Conservation (phyloP, 2,888 invertebrate species). For the Drosophila emarginata region DNA sequence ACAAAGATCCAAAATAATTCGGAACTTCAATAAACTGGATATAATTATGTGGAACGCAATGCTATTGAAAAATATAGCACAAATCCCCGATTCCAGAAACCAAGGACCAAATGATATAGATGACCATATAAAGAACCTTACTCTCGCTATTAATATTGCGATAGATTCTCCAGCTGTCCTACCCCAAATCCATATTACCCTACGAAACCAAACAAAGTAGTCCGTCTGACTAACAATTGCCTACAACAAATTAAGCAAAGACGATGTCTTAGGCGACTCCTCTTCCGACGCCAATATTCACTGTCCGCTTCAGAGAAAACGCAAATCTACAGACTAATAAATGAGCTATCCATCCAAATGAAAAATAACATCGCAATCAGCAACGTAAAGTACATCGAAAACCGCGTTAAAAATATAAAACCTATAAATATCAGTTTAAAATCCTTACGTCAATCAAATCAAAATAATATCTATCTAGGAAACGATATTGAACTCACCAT, state of each 20-base stretch:
- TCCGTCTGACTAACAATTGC: not conserved
- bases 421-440: not conserved
- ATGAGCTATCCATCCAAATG: not conserved
- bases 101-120: constrained; percentile 3
- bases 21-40: not conserved
- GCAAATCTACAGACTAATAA: not conserved
- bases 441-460: not conserved
- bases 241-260: not conserved
- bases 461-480: not conserved
- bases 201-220: not conserved
- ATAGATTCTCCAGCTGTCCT: not conserved
- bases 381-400: not conserved
- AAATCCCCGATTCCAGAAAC: not conserved
- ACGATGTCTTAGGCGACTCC: not conserved
- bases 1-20: not conserved
- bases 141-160: not conserved
- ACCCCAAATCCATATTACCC: constrained; percentile 1
- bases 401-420: not conserved
- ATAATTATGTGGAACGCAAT: not conserved
- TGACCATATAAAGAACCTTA: not conserved
- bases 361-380: not conserved
- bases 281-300: not conserved
- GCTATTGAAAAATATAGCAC: constrained; percentile 1
- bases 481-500: constrained; percentile 4
- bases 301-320: not conserved